These are phyloP conservation scores for Drosophila neonasuta DNA, from an alignment of 2,888 invertebrate genomes.

Conservation along the genomic window DNA sequence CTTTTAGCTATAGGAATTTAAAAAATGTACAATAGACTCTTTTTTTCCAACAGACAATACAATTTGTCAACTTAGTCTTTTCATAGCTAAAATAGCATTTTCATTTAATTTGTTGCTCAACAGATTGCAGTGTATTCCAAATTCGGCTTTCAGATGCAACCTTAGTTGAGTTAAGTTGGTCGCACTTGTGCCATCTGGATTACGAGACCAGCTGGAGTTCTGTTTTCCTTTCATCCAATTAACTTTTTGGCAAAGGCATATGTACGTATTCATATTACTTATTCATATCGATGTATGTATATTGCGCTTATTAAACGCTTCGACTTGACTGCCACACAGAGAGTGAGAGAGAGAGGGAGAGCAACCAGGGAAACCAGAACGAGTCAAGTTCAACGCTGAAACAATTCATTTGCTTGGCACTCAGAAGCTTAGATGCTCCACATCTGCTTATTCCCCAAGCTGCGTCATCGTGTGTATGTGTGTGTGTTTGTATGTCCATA, in stretches of 20 bases:
- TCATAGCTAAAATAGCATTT: too few relatives aligned
- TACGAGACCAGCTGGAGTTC: constrained; percentile 16
- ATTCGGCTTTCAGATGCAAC: not conserved
- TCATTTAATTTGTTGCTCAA: too few relatives aligned
- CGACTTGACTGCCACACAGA: constrained; percentile 14
- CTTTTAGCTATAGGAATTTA: too few relatives aligned
- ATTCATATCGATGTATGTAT: constrained; percentile 51
- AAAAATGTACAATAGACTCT: too few relatives aligned
- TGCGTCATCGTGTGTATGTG: constrained; percentile 47
- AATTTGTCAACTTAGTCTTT: too few relatives aligned
- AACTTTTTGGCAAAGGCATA: constrained; percentile 36
- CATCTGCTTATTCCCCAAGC: constrained; percentile 66
- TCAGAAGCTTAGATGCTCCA: constrained; percentile 38
- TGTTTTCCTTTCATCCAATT: constrained; percentile 39
- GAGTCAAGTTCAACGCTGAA: constrained; percentile 44
- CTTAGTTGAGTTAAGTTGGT: not conserved
- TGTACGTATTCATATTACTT: constrained; percentile 52
- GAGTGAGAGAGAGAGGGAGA: too few relatives aligned
- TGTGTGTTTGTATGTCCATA: constrained; percentile 9
- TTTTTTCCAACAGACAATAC: too few relatives aligned
- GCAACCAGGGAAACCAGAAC: not conserved
- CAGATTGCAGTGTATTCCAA: too few relatives aligned
- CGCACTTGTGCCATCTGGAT: constrained; percentile 1
- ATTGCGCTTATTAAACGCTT: constrained; percentile 56
- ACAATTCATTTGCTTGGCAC: constrained; percentile 67